Evolutionary conservation across 1,140 invertebrate genomes (phyloP).

Genomic region (Papilio glaucus): DNA sequence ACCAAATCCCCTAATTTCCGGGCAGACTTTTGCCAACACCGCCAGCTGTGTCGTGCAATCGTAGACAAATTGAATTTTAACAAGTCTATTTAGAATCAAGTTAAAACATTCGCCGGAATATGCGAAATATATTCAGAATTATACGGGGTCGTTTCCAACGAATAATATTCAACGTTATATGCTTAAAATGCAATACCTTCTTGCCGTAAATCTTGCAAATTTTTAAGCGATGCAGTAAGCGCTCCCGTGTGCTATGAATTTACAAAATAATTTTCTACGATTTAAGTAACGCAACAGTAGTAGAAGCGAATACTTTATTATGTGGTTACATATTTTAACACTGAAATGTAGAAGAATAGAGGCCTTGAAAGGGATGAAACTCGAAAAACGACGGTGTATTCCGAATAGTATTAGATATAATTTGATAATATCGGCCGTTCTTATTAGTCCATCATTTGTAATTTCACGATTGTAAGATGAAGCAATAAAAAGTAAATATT

Average conservation of each 20-base stretch:
- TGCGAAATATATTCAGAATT: conserved; percentile 32
- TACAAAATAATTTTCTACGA: conserved; percentile 31
- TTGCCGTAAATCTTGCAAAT: conserved; percentile 37
- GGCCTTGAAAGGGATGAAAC: background rate
- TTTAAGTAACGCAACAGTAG: conserved; percentile 10
- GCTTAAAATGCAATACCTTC: conserved; percentile 37
- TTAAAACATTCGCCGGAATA: conserved; percentile 30
- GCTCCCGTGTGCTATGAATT: conserved; percentile 30
- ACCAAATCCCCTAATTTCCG: conserved; percentile 54
- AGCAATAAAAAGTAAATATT: no score
- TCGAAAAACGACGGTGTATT: background rate
- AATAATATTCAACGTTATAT: conserved; percentile 38
- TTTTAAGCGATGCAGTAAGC: conserved; percentile 26
- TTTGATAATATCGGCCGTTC: no score
- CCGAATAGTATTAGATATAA: background rate
- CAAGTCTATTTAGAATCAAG: conserved; percentile 37
- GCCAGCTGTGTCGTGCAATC: conserved; percentile 39
- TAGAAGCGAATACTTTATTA: conserved; percentile 1
- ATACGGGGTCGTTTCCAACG: conserved; percentile 30
- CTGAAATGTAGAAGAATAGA: background rate
- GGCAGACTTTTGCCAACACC: conserved; percentile 40
- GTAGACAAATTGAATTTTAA: conserved; percentile 38
- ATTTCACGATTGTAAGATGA: no score
- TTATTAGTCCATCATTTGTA: no score
- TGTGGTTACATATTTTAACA: background rate